Conservation (phyloP, 1,140 invertebrate species). For the Eumaeus atala region DNA sequence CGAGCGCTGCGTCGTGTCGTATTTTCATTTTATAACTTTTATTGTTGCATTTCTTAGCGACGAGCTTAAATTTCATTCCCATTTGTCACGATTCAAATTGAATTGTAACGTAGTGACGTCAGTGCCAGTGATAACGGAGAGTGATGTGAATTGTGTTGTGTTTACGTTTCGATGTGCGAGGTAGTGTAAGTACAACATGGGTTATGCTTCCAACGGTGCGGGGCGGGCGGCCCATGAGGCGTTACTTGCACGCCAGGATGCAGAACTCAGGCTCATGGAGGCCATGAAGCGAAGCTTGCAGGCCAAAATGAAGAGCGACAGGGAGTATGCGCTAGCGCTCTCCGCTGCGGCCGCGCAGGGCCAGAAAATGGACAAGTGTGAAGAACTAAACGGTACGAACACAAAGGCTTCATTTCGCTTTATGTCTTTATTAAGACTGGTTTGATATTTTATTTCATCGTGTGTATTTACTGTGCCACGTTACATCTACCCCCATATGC, state of each 20-base stretch:
- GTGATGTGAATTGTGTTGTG: constrained; percentile 66
- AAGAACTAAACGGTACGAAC: constrained; percentile 81
- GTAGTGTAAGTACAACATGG: constrained; percentile 78
- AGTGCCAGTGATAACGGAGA: constrained; percentile 58
- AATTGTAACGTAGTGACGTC: constrained; percentile 30
- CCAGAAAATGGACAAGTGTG: constrained; percentile 86
- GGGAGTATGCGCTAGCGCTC: constrained; percentile 90
- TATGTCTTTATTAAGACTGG: constrained; percentile 6
- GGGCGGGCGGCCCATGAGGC: constrained; percentile 89
- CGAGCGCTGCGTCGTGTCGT: constrained; percentile 27
- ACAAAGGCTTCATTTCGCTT: constrained; percentile 8
- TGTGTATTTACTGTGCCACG: background rate
- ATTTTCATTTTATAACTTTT: constrained; percentile 6
- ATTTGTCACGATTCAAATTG: background rate
- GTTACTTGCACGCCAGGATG: constrained; percentile 89
- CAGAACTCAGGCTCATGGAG: constrained; percentile 91
- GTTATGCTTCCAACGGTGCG: constrained; percentile 88
- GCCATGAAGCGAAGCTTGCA: constrained; percentile 89
- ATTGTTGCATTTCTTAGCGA: constrained; percentile 1
- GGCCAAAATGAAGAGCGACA: constrained; percentile 90
- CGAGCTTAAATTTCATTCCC: background rate
- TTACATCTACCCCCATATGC: too few species aligned
- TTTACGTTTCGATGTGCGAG: constrained; percentile 62
- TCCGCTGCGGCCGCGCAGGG: constrained; percentile 85
- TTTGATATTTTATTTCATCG: constrained; percentile 8